Percentiles rank a stretch among this genome's conserved stretches.
phyloP scores from a whole-genome alignment of 1,140 invertebrate genomes.

The Drosophila cardini region DNA sequence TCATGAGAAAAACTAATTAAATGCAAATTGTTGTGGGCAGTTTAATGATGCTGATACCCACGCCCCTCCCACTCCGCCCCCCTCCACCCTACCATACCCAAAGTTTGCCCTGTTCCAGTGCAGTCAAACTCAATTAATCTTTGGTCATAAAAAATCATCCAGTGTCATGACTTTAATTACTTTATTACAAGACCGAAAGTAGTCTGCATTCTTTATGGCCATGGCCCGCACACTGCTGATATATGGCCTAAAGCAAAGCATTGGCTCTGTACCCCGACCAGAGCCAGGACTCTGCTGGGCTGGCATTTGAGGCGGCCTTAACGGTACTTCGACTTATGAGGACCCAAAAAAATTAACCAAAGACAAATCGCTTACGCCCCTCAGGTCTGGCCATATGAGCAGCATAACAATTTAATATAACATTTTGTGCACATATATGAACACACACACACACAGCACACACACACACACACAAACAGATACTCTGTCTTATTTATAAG shows the following conservation, averaged over 20 bases:
- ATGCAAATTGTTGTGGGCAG: conserved; percentile 53
- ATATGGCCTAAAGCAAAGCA: conserved; percentile 25
- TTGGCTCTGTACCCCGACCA: background rate
- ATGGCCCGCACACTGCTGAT: conserved; percentile 27
- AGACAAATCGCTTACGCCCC: conserved; percentile 74
- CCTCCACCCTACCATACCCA: conserved; percentile 13
- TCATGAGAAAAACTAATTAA: conserved; percentile 52
- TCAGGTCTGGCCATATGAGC: conserved; percentile 16
- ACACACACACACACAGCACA: conserved; percentile 14
- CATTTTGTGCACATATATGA: conserved; percentile 43
- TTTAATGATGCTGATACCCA: conserved; percentile 5
- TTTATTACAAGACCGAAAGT: conserved; percentile 61
- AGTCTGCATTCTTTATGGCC: conserved; percentile 28
- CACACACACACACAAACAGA: background rate
- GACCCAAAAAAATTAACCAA: conserved; percentile 61
- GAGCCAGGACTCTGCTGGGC: background rate
- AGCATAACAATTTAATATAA: conserved; percentile 71
- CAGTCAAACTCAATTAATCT: conserved; percentile 58
- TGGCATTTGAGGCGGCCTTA: conserved; percentile 54
- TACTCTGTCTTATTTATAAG: conserved; percentile 1
- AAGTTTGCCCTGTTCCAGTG: background rate
- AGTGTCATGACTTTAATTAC: conserved; percentile 78
- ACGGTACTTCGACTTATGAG: conserved; percentile 67
- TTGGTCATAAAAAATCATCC: conserved; percentile 66
- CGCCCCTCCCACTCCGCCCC: background rate